Base-by-base conservation (phyloP, 35 echinoderm and acorn worm species). In the Apostichopus californicus region DNA sequence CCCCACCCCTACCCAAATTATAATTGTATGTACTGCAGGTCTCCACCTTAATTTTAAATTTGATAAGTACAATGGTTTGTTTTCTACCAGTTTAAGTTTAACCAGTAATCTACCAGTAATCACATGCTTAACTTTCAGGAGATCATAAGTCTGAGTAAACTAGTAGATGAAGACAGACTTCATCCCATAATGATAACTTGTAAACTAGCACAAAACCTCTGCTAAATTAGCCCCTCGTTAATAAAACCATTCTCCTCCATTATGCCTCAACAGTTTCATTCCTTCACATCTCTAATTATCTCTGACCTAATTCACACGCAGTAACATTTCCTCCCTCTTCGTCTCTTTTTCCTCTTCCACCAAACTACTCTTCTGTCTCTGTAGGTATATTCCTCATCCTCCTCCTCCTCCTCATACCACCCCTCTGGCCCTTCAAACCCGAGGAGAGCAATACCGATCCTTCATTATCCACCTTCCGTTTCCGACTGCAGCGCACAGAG, bases 281-380 rank as follows among this genome's bases (percentile, higher is more conserved):
- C 20, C 71, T 75, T 85, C 23, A 85, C 15, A 85, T 7, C n/a
- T 14, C 81, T 59, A 85, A 85, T 85, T 85, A 85, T 56, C 81
- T 25, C 1, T 85, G 81, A 85, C 81, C 81, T 85, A 85, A 22
- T 85, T 85, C 14, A n/a, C 57, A 18, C 54, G 13, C 55, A 61
- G 58, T 12, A 5, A 61, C 7, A 78, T 26, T 21, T 34, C 18
- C 22, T 78, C 12, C 77, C 12, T 46, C 34, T 46, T 2, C 34
- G 34, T 46, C 34, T 46, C 34, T 46, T 46, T 18, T 59, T 85
- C 81, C 12, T 52, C 80, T 8, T 83, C 52, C 18, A 56, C 2
- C 53, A 15, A 54, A 20, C 8, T 14, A 59, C 6, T 18, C 54
- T 6, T 55, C 80, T 18, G 12, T 6, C 80, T 83, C 13, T 55